Conservation (phyloP, 2,888 invertebrate genomes). For the Calliopum simillimum region DNA sequence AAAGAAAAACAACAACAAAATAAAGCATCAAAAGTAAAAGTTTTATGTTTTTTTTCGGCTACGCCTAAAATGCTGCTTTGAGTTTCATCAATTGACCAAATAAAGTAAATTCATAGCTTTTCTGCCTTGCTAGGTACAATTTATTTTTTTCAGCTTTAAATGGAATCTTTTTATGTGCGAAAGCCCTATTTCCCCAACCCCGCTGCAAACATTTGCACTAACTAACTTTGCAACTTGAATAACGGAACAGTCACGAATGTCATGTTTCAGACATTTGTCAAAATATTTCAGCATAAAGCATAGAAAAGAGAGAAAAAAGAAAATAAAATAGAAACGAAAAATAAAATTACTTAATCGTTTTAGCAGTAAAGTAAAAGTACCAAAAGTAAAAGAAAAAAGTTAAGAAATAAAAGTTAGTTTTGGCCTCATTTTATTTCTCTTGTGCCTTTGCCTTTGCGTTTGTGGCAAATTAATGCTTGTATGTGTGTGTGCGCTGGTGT, state of each 20-base stretch:
- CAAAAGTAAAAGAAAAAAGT: background rate
- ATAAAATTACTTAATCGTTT: slow-evolving; percentile 18
- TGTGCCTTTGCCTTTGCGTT: background rate
- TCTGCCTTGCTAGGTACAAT: too few species aligned
- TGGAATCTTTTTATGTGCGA: too few species aligned
- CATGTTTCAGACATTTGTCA: slow-evolving; percentile 8
- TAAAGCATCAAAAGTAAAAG: too few species aligned
- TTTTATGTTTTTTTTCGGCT: background rate
- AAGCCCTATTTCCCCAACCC: too few species aligned
- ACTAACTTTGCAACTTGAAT: too few species aligned
- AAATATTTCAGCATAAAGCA: background rate
- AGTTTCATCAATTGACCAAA: background rate
- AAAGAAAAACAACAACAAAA: too few species aligned
- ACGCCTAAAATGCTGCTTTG: slow-evolving; percentile 12
- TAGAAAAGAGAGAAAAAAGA: background rate
- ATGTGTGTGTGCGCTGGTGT: background rate
- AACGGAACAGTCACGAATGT: slow-evolving; percentile 9
- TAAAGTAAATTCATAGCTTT: too few species aligned
- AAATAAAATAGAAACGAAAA: background rate
- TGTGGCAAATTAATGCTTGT: background rate
- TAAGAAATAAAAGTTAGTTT: slow-evolving; percentile 3
- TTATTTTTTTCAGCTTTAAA: too few species aligned
- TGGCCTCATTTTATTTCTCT: slow-evolving; percentile 4
- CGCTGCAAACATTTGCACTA: too few species aligned
- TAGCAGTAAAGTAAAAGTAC: background rate